phyloP scores from a whole-genome alignment of 1,140 invertebrate species.

The Araneus ventricosus region DNA sequence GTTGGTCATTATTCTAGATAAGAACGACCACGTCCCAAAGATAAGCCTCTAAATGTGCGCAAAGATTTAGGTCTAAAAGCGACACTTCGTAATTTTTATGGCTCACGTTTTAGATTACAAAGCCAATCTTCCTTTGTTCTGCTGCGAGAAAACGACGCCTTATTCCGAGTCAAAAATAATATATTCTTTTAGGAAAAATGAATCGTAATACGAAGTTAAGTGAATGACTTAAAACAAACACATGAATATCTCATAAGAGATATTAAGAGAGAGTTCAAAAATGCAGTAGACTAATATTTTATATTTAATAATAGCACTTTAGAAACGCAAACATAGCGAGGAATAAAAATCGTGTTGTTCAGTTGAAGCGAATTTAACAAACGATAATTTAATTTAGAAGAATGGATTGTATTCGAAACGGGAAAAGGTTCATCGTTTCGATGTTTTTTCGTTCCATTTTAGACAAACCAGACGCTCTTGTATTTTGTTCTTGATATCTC shows the following conservation, averaged over 20 bases:
- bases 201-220: neutral
- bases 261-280: conserved; percentile 16
- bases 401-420: neutral
- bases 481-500: neutral
- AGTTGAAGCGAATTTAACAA: neutral
- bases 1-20: conserved; percentile 7
- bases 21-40: neutral
- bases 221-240: conserved; percentile 7
- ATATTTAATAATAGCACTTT: conserved; percentile 4
- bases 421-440: no score
- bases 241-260: neutral
- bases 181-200: neutral
- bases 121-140: neutral
- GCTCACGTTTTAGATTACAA: neutral
- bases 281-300: neutral
- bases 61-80: neutral
- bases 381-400: neutral
- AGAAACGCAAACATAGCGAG: neutral
- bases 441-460: neutral
- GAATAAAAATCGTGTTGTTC: neutral
- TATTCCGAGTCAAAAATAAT: conserved; percentile 7
- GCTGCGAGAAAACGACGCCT: neutral
- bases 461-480: neutral
- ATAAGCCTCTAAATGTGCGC: neutral
- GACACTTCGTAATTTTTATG: neutral